Percentiles rank a stretch among this genome's conserved stretches.
phyloP scores from a whole-genome alignment of 2,888 invertebrate genomes.

The Anthoptus insignis region DNA sequence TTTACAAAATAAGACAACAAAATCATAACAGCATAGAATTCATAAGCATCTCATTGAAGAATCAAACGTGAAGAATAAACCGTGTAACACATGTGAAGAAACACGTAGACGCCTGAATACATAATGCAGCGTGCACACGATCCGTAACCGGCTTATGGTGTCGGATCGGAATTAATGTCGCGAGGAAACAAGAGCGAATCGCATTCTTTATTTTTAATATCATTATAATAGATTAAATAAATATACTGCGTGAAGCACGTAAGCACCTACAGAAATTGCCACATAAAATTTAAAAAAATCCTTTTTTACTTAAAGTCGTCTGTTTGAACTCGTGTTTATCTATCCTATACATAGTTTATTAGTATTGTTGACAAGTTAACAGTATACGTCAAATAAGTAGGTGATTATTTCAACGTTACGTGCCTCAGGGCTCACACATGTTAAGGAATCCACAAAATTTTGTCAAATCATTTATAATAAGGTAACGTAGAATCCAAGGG shows the following conservation, averaged over 20 bases:
- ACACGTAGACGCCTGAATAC: conserved; percentile 3
- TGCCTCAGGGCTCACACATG: neutral
- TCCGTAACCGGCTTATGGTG: conserved; percentile 5
- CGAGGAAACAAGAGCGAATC: neutral
- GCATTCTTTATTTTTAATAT: neutral
- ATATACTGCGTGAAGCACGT: too few species aligned
- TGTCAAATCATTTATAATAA: neutral
- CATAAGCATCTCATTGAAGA: neutral
- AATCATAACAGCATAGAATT: too few species aligned
- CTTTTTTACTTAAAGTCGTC: too few species aligned
- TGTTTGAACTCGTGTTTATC: too few species aligned
- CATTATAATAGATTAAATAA: neutral
- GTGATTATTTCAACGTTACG: neutral
- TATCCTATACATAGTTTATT: too few species aligned
- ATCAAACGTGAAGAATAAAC: neutral
- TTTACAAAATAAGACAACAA: too few species aligned
- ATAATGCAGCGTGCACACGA: conserved; percentile 9
- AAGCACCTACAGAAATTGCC: too few species aligned
- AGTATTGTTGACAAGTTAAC: too few species aligned
- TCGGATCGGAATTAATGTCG: neutral
- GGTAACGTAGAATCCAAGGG: conserved; percentile 20
- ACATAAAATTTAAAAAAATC: too few species aligned
- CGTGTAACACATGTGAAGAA: conserved; percentile 1
- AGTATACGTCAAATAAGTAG: neutral
- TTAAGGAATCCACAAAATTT: neutral